Evolutionary conservation across 2,888 invertebrate species (phyloP), one percentile per base, ranked within the genome.

Genomic region (Blastobasis lacticolella): DNA sequence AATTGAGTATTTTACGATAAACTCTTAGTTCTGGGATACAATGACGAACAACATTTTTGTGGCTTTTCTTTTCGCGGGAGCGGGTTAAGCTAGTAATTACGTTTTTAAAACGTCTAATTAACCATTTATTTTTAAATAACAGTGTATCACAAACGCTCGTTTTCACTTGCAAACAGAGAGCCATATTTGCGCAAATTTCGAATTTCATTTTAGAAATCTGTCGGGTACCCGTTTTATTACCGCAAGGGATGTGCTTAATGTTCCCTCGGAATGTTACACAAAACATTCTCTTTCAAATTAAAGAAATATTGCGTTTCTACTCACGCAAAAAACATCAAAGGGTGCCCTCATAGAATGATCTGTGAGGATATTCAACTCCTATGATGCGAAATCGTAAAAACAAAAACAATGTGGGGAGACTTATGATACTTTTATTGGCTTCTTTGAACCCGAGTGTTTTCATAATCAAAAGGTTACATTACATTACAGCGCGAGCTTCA

Each of bases 251-350:
- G 63, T 55, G 51, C 56, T 56, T 64, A 63, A 62, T 62, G 62
- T 56, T 45, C 55, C 52, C 44, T 47, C 55, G 52, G 57, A 52
- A 56, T 56, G 60, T 58, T 57, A 59, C 57, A 57, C 58, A 55
- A 57, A 61, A 58, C 59, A 57, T 61, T 62, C 57, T 57, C 56
- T 60, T 61, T 57, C 56, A 58, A 61, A 59, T 61, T 60, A 60
- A 57, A 57, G 55, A 57, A 58, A 57, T 60, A 57, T 62, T 60
- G 57, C 58, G 53, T 57, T 61, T 60, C 60, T 57, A 58, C 55
- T 57, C 42, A 23, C 23, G 23, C 23, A 23, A 23, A 23, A 23
- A 23, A 23, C 23, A 23, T 23, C 23, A 23, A 23, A 23, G 23
- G 23, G 23, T 3, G 23, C 23, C 23, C 23, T 23, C 23, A 23